Percentiles rank a stretch among this genome's conserved stretches.
These are phyloP conservation scores for Mus spicilegus DNA, from an alignment of 2,113 vertebrate genomes.

Conservation along the genomic window DNA sequence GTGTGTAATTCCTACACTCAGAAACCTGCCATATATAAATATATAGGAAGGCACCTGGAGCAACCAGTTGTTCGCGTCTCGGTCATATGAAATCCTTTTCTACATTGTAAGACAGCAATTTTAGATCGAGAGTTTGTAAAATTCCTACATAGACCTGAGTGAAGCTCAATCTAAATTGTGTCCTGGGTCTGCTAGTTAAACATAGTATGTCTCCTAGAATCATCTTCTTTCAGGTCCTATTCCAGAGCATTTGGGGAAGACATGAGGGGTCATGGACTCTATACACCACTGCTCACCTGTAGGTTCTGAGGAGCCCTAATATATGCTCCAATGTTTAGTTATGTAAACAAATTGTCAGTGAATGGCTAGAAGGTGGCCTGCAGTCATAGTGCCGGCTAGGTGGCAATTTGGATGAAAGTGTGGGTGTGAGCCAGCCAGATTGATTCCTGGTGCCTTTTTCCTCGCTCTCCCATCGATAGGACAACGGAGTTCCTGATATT, in stretches of 20 bases:
- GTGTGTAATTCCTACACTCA: background rate
- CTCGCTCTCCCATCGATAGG: background rate
- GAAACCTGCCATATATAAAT: background rate
- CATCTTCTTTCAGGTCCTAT: background rate
- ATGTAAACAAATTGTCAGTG: accelerated
- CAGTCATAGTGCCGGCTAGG: background rate
- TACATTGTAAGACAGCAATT: background rate
- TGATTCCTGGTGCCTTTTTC: background rate
- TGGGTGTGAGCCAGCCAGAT: no score
- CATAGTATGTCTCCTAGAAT: background rate
- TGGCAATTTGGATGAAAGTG: accelerated
- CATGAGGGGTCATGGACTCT: background rate
- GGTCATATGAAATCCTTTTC: background rate
- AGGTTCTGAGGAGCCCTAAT: background rate
- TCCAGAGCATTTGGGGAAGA: background rate
- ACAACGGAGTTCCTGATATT: background rate
- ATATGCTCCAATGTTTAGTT: no score
- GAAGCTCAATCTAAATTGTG: background rate
- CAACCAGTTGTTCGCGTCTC: background rate
- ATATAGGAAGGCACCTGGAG: background rate
- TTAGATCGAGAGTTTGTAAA: background rate
- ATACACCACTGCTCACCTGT: no score
- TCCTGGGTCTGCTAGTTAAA: background rate
- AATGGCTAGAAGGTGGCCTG: background rate
- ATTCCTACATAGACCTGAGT: background rate